Evolutionary conservation across 2,113 vertebrate genomes (phyloP).

Genomic region (Pluvialis apricaria): DNA sequence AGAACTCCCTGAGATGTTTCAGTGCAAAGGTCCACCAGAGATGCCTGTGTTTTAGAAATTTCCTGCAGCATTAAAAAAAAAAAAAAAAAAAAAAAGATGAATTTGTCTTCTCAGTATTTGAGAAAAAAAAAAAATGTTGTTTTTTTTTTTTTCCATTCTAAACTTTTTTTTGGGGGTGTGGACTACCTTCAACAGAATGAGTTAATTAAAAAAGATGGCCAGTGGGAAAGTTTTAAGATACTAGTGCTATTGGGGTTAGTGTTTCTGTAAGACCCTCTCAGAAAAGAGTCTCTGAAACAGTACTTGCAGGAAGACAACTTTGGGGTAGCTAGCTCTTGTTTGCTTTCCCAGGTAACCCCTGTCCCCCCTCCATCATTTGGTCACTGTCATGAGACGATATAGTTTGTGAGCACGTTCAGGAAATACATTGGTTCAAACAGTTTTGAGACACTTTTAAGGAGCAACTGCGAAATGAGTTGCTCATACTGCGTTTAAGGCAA

Average conservation of each 20-base stretch:
- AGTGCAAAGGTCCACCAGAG: background rate
- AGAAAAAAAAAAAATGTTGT: background rate
- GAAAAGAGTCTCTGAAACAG: background rate
- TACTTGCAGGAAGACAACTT: background rate
- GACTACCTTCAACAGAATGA: background rate
- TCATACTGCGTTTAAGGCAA: background rate
- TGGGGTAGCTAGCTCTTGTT: background rate
- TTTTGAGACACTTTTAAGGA: background rate
- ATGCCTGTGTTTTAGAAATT: background rate
- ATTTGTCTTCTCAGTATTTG: background rate
- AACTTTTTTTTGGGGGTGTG: background rate
- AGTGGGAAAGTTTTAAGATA: background rate
- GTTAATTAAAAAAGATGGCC: background rate
- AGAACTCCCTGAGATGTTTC: background rate
- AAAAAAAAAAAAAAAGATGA: background rate
- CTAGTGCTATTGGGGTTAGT: background rate
- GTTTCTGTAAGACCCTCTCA: background rate
- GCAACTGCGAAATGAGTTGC: background rate
- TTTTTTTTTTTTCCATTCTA: background rate
- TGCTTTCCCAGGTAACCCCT: background rate
- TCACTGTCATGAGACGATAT: background rate
- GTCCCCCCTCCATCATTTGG: fast-evolving
- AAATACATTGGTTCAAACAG: fast-evolving
- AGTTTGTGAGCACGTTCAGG: background rate
- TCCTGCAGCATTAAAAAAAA: background rate